Percentiles rank a stretch among this genome's conserved stretches.
Conservation (phyloP, 2,797 vertebrate species). For the Coranthus polyacanthus region DNA sequence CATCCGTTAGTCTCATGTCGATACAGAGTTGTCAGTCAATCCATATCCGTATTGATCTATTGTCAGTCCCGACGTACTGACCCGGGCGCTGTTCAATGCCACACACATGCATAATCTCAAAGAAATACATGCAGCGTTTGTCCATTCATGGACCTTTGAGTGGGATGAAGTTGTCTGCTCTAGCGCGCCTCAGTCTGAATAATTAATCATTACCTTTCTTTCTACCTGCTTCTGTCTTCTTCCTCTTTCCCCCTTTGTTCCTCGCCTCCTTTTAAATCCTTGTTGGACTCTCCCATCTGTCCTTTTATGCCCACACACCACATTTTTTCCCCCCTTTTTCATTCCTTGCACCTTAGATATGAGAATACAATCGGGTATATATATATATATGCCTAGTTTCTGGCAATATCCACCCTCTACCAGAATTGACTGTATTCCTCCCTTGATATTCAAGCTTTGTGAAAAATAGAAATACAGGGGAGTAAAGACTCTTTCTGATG, state of each 20-base stretch:
- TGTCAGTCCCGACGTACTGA: slow-evolving; percentile 30
- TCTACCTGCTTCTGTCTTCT: neutral
- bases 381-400: neutral
- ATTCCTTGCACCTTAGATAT: slow-evolving; percentile 3
- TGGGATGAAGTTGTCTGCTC: slow-evolving; percentile 35
- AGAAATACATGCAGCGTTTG: neutral
- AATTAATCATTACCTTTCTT: slow-evolving; percentile 49
- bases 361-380: neutral
- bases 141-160: slow-evolving; percentile 32
- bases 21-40: slow-evolving; percentile 58
- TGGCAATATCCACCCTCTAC: neutral
- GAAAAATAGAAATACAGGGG: slow-evolving; percentile 12
- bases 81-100: slow-evolving; percentile 10
- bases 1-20: slow-evolving; percentile 36
- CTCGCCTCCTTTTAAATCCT: neutral
- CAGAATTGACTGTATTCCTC: neutral
- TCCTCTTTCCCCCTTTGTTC: slow-evolving; percentile 23
- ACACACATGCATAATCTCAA: slow-evolving; percentile 19
- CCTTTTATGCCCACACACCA: neutral
- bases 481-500: slow-evolving; percentile 9
- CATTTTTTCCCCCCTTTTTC: neutral
- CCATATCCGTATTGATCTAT: slow-evolving; percentile 60
- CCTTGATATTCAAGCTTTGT: slow-evolving; percentile 16
- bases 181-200: slow-evolving; percentile 39
- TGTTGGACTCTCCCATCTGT: slow-evolving; percentile 4